Evolutionary conservation across 2,888 invertebrate species (phyloP), one percentile per base, ranked within the genome.

Genomic region (Synanthedon tipuliformis): DNA sequence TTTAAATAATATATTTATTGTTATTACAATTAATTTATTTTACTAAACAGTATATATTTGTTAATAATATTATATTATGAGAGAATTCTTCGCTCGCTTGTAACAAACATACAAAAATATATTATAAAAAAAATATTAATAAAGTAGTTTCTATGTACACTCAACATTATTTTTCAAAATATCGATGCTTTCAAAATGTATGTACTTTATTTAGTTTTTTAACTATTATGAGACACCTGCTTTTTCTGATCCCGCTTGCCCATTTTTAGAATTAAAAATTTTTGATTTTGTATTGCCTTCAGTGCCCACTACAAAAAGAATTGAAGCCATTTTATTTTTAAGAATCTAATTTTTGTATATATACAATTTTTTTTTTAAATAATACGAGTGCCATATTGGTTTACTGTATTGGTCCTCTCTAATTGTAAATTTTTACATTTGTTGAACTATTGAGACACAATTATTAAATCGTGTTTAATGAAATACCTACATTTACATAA

Each of bases 381-480:
- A 3, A 13, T 45, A 45, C 50, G 8, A 50, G 50, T 50, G 50
- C 50, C 50, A 50, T 50, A 40, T 40, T 50, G 27, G 50, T 50
- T 50, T 48, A 48, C 48, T 50, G 23, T 41, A 51, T 56, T 55
- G 54, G 52, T 55, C 54, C 54, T 53, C 53, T 53, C 54, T 53
- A 53, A 52, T 54, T 15, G 48, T 27, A 56, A 48, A 41, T 53
- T 53, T 52, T 50, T 51, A 27, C 53, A 56, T 45, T 51, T 56
- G 52, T 53, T 50, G 18, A 51, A 53, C 15, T 52, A 40, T 54
- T 53, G 52, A 56, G 49, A 41, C 3, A 48, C n/a, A 50, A 51
- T 48, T 48, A 52, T 56, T 55, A 54, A 53, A 23, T 40, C 53
- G 50, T 50, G 50, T 55, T 57, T 55, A 55, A 51, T 51, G 8